Evolutionary conservation across 2,888 invertebrate species (phyloP), one percentile per base, ranked within the genome.

Genomic region (Tyria jacobaeae): DNA sequence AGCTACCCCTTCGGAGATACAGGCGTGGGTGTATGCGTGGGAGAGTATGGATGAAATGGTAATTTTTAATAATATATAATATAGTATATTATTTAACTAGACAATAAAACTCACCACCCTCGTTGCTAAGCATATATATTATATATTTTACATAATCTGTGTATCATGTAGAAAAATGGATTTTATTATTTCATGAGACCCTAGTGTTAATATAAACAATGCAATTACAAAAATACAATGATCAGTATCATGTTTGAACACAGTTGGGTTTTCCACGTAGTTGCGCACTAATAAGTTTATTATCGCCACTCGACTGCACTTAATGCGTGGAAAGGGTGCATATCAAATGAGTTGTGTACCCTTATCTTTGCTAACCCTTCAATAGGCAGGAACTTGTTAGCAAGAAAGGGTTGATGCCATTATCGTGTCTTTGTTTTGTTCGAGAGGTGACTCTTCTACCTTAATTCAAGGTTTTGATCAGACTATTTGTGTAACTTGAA

Each of bases 281-380:
- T 65, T 71, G 57, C 49, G 52, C 57, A 64, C 66, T 75, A 70
- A 76, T 74, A 75, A 73, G 56, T 76, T 72, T 70, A 71, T 70
- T 66, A 65, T 64, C 70, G 60, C 64, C 70, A 69, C 62, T 72
- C 62, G 60, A 69, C 67, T 70, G 66, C 68, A 75, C 55, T 64
- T 74, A 74, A 77, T 71, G 55, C 39, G 63, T 61, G 63, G 62
- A 51, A 64, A 66, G 62, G 75, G 77, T 78, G 78, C 78, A 78
- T 78, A 68, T 62, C 52, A 63, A 76, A 71, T 75, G 68, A 72
- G 70, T 53, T 52, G 56, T 50, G n/a, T 54, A 53, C 48, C 52
- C 59, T 54, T 63, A 58, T 65, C 58, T 66, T 61, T 62, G 63
- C 61, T 72, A 34, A 73, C 64, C 63, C 60, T 64, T 73, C 68